These are phyloP conservation scores for Bedellia somnulentella DNA, from an alignment of 2,888 invertebrate genomes.

Conservation along the genomic window DNA sequence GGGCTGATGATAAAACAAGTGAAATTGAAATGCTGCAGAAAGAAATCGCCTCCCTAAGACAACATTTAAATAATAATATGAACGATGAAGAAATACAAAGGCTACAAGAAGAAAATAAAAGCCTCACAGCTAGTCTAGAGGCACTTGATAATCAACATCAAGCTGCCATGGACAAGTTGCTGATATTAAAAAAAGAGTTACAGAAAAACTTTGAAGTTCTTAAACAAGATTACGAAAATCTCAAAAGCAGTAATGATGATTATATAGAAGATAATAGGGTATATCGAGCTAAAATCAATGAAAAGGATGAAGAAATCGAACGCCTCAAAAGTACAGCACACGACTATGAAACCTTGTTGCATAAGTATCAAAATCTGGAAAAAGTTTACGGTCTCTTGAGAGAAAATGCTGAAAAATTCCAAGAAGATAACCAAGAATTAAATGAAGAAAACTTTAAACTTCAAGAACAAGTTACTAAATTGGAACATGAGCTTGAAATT, in stretches of 20 bases:
- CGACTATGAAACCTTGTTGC: constrained; percentile 39
- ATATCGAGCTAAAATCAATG: constrained; percentile 37
- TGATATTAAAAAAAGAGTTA: constrained; percentile 54
- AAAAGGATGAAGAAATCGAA: constrained; percentile 43
- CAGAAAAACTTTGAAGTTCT: constrained; percentile 52
- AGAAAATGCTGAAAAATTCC: constrained; percentile 52
- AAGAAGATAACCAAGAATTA: constrained; percentile 55
- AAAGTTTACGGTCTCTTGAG: constrained; percentile 37
- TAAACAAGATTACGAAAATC: constrained; percentile 45
- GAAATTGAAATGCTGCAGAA: constrained; percentile 37
- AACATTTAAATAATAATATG: constrained; percentile 21
- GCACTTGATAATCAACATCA: constrained; percentile 76
- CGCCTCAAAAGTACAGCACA: constrained; percentile 18
- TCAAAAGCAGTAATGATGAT: constrained; percentile 43
- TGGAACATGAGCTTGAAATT: constrained; percentile 47
- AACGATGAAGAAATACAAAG: constrained; percentile 41
- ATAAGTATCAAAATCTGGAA: constrained; percentile 52
- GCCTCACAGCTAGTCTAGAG: constrained; percentile 63
- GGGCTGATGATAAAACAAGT: constrained; percentile 21
- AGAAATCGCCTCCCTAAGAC: constrained; percentile 40
- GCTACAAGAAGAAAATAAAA: constrained; percentile 60
- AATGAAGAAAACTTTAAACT: constrained; percentile 52
- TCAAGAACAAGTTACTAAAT: constrained; percentile 46
- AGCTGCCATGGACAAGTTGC: constrained; percentile 64
- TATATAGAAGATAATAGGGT: constrained; percentile 41